Evolutionary conservation across 2,113 vertebrate species (phyloP).

Genomic region (Pomatostomus ruficeps): DNA sequence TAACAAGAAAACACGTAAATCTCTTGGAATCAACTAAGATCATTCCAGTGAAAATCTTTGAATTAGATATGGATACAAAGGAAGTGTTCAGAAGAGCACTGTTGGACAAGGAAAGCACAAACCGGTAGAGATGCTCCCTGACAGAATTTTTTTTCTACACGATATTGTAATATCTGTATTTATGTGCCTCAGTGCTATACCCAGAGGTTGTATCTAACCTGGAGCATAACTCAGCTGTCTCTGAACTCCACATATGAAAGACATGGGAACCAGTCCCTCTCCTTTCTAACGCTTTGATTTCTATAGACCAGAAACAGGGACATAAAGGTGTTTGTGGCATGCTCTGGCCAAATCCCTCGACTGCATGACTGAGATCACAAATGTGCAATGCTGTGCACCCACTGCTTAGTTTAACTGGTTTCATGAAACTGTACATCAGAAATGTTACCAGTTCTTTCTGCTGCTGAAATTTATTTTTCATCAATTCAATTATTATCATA

Average conservation of each 20-base stretch:
- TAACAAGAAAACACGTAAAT: conserved; percentile 78
- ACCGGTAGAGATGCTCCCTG: conserved; percentile 69
- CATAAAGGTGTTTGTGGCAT: neutral
- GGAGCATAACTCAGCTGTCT: neutral
- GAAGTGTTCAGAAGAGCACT: conserved; percentile 86
- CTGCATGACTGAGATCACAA: neutral
- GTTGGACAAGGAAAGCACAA: conserved; percentile 66
- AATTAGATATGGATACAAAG: conserved; percentile 80
- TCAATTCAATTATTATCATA: neutral
- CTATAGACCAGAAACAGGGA: neutral
- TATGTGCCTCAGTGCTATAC: neutral
- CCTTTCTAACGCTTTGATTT: neutral
- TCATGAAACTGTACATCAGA: neutral
- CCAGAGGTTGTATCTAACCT: neutral
- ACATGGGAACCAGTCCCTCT: neutral
- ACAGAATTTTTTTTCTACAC: neutral
- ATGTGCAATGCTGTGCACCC: neutral
- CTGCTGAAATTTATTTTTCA: neutral
- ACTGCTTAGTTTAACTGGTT: neutral
- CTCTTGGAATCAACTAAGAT: conserved; percentile 79
- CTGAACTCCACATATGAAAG: neutral
- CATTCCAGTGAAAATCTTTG: conserved; percentile 84
- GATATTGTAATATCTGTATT: neutral
- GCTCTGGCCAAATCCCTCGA: neutral
- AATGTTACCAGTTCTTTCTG: neutral